These are phyloP conservation scores for Tanypteryx hageni DNA, from an alignment of 2,888 invertebrate genomes.

Conservation along the genomic window DNA sequence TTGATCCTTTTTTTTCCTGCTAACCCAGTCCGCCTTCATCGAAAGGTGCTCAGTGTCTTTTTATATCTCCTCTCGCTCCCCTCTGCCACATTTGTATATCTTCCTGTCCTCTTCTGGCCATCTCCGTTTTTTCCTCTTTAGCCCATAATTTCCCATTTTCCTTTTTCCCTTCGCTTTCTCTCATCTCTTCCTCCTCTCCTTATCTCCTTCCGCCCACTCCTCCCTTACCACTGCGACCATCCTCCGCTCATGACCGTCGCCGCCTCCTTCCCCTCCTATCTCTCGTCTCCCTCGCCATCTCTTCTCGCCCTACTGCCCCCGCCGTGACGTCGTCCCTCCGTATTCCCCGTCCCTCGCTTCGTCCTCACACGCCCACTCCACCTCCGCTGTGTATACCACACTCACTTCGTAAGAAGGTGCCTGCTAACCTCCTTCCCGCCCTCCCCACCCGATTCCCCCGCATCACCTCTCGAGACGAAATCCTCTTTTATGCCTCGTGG, in stretches of 20 bases:
- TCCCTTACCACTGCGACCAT: too few relatives aligned
- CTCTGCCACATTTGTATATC: neutral
- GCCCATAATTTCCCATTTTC: neutral
- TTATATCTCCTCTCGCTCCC: too few relatives aligned
- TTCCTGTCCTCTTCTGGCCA: neutral
- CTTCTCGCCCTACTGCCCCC: too few relatives aligned
- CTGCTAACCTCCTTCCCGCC: neutral
- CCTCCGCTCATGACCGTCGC: too few relatives aligned
- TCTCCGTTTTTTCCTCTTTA: neutral
- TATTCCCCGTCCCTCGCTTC: too few relatives aligned
- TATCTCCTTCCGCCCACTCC: neutral
- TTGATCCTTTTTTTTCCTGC: neutral
- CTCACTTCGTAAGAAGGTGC: too few relatives aligned
- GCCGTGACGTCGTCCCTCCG: too few relatives aligned
- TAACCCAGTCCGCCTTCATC: neutral
- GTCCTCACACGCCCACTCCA: too few relatives aligned
- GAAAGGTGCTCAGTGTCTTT: too few relatives aligned
- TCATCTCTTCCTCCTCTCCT: neutral
- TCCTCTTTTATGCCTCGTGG: neutral
- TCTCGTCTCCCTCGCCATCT: too few relatives aligned
- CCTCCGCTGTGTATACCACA: too few relatives aligned
- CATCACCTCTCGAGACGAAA: neutral
- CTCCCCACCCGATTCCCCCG: neutral
- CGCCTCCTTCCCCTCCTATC: too few relatives aligned
- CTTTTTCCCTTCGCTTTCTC: neutral